A percentile compares a stretch with the other conserved stretches of the same genome.
Conservation (phyloP, 2,797 vertebrate species). For the Sebastes dallii region DNA sequence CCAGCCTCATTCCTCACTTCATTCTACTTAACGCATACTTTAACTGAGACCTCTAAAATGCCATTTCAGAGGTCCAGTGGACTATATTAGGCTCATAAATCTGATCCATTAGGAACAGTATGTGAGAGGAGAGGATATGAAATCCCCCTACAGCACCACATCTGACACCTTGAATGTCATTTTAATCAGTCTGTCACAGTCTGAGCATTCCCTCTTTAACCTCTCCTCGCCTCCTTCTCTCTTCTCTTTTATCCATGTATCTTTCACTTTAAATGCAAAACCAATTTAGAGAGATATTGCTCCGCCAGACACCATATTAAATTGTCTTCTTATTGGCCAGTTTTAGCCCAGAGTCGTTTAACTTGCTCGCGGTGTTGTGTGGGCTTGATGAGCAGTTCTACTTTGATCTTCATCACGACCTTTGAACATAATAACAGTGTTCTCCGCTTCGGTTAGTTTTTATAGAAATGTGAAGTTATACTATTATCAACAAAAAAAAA, state of each 20-base stretch:
- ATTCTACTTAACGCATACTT: conserved; percentile 42
- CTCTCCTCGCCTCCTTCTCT: conserved; percentile 41
- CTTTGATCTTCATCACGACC: conserved; percentile 25
- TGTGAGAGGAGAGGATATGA: conserved; percentile 55
- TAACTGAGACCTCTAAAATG: conserved; percentile 48
- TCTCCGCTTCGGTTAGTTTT: neutral
- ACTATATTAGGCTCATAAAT: conserved; percentile 64
- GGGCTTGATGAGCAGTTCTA: neutral
- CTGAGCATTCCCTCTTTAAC: conserved; percentile 55
- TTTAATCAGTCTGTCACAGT: conserved; percentile 70
- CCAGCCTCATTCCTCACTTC: conserved; percentile 14
- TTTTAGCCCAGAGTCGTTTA: conserved; percentile 17
- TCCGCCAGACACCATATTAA: conserved; percentile 42
- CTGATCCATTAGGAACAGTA: conserved; percentile 48
- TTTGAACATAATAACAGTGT: neutral
- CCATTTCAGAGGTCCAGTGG: conserved; percentile 50
- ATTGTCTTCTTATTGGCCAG: conserved; percentile 24
- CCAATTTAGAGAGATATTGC: conserved; percentile 49
- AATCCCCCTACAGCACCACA: conserved; percentile 55
- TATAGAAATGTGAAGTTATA: neutral
- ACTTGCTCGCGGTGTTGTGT: neutral
- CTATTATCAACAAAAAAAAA: neutral
- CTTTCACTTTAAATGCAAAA: conserved; percentile 61
- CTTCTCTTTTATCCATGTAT: conserved; percentile 43
- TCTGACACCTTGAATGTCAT: conserved; percentile 69